Percentiles rank a stretch among this genome's conserved stretches.
Conservation (phyloP, 2,797 vertebrate genomes). For the Sebastes alutus region DNA sequence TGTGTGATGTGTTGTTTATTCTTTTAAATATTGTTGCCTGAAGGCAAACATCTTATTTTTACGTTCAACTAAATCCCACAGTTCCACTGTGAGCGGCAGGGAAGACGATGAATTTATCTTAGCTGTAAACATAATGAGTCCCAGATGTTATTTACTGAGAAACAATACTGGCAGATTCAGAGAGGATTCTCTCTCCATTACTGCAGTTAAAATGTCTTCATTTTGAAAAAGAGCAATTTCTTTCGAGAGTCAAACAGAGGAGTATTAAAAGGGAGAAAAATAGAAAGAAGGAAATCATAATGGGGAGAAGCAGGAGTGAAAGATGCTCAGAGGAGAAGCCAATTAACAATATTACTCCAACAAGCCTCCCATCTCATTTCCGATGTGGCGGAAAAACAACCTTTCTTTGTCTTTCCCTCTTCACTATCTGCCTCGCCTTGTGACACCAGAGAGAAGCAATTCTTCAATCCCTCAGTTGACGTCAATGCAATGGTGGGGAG, state of each 20-base stretch:
- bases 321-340: background rate
- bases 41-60: background rate
- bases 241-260: background rate
- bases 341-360: background rate
- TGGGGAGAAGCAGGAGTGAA: background rate
- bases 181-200: background rate
- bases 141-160: conserved; percentile 2
- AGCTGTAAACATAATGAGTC: conserved; percentile 1
- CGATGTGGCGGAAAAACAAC: background rate
- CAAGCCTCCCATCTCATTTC: background rate
- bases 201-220: background rate
- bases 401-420: background rate
- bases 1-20: conserved; percentile 7
- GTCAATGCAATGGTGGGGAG: conserved; percentile 1
- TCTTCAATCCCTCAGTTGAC: conserved; percentile 21
- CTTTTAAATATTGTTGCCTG: conserved; percentile 11
- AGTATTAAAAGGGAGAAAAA: background rate
- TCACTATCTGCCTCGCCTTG: background rate
- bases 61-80: background rate
- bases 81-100: background rate
- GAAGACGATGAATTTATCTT: background rate
- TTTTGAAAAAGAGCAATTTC: background rate
- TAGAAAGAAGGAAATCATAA: background rate
- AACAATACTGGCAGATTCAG: background rate
- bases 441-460: background rate